Percentiles rank a stretch among this genome's conserved stretches.
phyloP scores from a whole-genome alignment of 2,888 invertebrate genomes.

The Leptopterna dolabrata region DNA sequence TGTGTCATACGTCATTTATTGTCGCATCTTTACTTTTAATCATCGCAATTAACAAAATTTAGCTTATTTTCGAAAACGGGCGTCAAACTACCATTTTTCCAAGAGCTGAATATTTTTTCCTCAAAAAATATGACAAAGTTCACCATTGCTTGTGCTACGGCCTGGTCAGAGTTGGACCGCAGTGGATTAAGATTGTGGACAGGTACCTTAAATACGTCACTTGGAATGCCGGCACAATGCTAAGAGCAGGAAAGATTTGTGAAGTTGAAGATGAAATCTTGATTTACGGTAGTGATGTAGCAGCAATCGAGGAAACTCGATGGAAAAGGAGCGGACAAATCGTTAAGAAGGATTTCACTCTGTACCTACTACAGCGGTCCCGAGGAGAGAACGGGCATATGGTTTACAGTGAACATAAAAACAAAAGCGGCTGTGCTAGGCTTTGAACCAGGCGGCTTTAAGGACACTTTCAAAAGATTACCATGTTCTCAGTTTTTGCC shows the following conservation, averaged over 20 bases:
- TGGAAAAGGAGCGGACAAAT: neutral
- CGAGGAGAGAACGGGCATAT: neutral
- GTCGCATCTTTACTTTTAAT: too few species aligned
- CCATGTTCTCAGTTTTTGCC: neutral
- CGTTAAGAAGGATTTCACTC: neutral
- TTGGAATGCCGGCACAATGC: neutral
- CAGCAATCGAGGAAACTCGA: neutral
- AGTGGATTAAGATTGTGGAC: too few species aligned
- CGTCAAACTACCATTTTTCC: too few species aligned
- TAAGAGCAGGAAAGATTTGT: neutral
- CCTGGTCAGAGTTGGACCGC: too few species aligned
- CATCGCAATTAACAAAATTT: too few species aligned
- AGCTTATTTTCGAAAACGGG: too few species aligned
- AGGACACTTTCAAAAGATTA: neutral
- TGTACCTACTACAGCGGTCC: too few species aligned
- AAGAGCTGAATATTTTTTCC: too few species aligned
- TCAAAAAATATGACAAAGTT: too few species aligned
- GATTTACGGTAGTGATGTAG: neutral
- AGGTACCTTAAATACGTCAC: neutral
- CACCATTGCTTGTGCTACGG: too few species aligned
- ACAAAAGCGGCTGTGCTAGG: neutral
- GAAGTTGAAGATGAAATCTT: neutral
- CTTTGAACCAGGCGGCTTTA: neutral
- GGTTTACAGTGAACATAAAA: neutral
- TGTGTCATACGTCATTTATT: too few species aligned